Percentiles rank a stretch among this genome's conserved stretches.
Conservation (phyloP, 2,113 vertebrate species). For the Ailuropoda melanoleuca region DNA sequence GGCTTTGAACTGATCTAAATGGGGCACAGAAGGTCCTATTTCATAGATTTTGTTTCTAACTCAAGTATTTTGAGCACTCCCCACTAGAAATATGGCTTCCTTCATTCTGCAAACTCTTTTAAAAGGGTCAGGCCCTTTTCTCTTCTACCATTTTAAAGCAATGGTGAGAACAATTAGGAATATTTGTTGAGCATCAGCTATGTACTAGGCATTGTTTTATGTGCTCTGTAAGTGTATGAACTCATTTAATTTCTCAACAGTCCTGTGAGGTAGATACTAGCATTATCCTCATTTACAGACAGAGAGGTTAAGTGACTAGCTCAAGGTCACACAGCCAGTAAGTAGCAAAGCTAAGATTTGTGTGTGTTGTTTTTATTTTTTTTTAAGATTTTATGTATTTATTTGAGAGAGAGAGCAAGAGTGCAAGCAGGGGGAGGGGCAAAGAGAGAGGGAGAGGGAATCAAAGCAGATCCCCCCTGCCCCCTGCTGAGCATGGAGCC, state of each 20-base stretch:
- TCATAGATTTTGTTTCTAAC: background rate
- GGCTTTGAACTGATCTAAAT: background rate
- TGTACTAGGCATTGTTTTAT: background rate
- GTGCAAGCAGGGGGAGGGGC: background rate
- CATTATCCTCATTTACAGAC: background rate
- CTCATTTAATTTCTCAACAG: background rate
- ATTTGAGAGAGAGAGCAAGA: background rate
- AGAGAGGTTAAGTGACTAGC: background rate
- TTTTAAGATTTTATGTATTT: background rate
- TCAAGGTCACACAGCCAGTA: background rate
- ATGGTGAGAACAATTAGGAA: background rate
- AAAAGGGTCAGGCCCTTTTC: background rate
- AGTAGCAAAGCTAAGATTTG: background rate
- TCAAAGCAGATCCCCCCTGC: background rate
- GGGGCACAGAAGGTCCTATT: background rate
- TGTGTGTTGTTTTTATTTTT: background rate
- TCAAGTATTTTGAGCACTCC: background rate
- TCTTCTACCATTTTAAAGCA: background rate
- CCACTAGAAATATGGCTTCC: background rate
- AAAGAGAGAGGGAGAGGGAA: background rate
- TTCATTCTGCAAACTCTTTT: background rate
- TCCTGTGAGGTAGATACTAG: background rate
- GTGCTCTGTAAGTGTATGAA: background rate
- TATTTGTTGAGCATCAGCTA: background rate
- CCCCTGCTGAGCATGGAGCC: background rate